Evolutionary conservation across 2,888 invertebrate species (phyloP), one percentile per base, ranked within the genome.

Genomic region (Cataglyphis livida): DNA sequence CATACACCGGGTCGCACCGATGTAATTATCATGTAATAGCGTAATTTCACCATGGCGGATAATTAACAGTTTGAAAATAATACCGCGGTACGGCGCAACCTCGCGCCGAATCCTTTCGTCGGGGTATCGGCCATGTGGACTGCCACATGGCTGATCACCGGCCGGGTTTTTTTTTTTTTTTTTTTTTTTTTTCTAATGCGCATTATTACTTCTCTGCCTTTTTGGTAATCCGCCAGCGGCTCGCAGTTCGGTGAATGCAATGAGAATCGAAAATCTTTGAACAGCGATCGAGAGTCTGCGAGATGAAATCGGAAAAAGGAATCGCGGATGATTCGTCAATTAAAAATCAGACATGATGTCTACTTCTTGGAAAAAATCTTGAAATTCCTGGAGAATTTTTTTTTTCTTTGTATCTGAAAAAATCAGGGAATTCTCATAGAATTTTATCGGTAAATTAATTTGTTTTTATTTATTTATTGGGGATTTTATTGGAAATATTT

Each of bases 11-110:
- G 32, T 25, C 81, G 81, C 62, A 85, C 86, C 79, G 83, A 87
- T 83, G 84, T 87, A 85, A 90, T 90, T 90, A 87, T 87, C 86
- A 78, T 85, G 84, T 86, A 82, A 82, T 85, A 84, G 86, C 85
- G 83, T 88, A 85, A 89, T 89, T 86, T 90, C 79, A 81, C 87
- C 57, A 81, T 71, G 73, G 65, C 70, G 86, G 83, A 85, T 88
- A 90, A 90, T 89, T 84, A 87, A 85, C 78, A 85, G 89, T 84
- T 88, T 82, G 82, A 85, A 85, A 81, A 85, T 87, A 90, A 89
- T 85, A 85, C 79, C 83, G 81, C 71, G 78, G 78, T 44, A 57
- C 68, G 54, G n/a, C 75, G 35, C 21, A 81, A 83, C 81, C 71
- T 61, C 70, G 68, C 79, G 64, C 79, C 81, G 68, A 78, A 81